These are phyloP conservation scores for Alces alces DNA, from an alignment of 2,113 vertebrate genomes.

Conservation along the genomic window DNA sequence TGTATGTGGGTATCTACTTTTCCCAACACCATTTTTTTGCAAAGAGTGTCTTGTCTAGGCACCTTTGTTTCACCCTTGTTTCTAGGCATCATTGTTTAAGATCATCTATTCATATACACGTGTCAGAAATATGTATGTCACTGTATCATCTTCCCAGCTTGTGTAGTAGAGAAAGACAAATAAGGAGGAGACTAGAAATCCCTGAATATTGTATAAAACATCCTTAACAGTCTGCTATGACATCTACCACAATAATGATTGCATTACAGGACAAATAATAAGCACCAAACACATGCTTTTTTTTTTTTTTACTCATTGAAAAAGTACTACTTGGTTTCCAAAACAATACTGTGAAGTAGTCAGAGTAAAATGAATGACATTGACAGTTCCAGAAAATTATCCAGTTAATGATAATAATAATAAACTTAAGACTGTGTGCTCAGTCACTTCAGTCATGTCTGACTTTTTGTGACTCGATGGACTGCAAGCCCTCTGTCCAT, in stretches of 20 bases:
- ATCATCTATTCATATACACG: background rate
- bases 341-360: background rate
- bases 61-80: background rate
- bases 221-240: background rate
- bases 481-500: background rate
- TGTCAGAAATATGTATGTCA: background rate
- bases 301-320: background rate
- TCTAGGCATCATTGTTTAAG: background rate
- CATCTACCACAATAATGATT: background rate
- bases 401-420: background rate
- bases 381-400: background rate
- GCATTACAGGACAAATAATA: background rate
- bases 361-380: background rate
- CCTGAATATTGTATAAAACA: background rate
- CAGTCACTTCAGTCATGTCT: background rate
- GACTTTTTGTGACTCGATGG: background rate
- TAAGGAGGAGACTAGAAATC: background rate
- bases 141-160: background rate
- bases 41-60: background rate
- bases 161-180: background rate
- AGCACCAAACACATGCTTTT: background rate
- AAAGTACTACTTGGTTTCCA: background rate
- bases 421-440: background rate
- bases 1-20: background rate
- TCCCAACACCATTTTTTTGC: background rate